Conservation (phyloP, 53 echinoderm and acorn worm species). For the Henricia sp. region DNA sequence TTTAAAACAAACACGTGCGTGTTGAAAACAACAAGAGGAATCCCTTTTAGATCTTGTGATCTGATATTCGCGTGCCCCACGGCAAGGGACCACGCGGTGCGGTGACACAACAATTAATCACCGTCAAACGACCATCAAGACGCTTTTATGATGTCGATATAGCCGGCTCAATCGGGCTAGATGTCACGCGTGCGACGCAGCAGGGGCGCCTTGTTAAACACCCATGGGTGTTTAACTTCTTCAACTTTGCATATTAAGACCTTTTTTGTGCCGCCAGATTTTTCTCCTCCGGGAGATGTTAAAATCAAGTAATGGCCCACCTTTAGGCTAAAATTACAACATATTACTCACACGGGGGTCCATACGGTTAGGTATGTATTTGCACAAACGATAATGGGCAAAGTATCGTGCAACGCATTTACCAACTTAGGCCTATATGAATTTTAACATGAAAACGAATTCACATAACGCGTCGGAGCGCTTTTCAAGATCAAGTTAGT, state of each 20-base stretch:
- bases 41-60: no score
- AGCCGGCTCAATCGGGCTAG: neutral
- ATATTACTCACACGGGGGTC: neutral
- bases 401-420: no score
- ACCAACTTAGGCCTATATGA: no score
- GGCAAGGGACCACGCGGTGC: slow-evolving; percentile 6
- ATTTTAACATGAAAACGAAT: no score
- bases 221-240: slow-evolving; percentile 14
- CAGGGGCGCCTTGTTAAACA: slow-evolving; percentile 17
- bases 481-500: no score
- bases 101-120: slow-evolving; percentile 48
- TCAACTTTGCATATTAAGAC: neutral
- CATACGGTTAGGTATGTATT: neutral
- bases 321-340: neutral
- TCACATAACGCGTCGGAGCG: no score
- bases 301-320: slow-evolving; percentile 6
- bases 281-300: no score
- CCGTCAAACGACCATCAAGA: slow-evolving; percentile 4
- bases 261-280: neutral
- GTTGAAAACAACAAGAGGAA: no score
- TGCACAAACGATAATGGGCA: no score
- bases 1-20: no score
- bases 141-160: slow-evolving; percentile 11
- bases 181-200: slow-evolving; percentile 39
- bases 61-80: slow-evolving; percentile 32